Evolutionary conservation across 2,113 vertebrate species (phyloP).

Genomic region (Mesocricetus auratus): DNA sequence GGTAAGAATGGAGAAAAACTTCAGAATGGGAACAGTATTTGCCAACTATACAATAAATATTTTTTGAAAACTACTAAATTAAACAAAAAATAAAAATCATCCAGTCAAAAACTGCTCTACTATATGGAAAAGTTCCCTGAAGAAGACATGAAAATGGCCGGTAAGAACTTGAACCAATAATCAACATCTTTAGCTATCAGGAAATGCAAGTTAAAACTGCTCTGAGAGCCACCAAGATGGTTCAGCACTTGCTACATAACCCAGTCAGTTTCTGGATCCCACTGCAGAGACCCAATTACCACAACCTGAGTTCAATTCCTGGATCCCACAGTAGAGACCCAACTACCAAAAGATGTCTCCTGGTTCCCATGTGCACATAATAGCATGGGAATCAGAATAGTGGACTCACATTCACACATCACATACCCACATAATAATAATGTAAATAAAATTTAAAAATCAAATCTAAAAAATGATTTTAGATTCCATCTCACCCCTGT

Average conservation of each 20-base stretch:
- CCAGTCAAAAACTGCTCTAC: background rate
- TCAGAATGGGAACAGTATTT: background rate
- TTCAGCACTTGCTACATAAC: background rate
- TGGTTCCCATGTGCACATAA: background rate
- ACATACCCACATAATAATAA: background rate
- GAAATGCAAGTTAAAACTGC: background rate
- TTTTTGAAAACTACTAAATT: background rate
- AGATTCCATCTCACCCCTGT: background rate
- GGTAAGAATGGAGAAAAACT: background rate
- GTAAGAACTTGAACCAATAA: background rate
- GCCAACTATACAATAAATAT: background rate
- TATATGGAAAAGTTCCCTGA: background rate
- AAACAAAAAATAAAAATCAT: background rate
- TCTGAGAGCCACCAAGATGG: background rate
- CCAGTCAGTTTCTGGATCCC: background rate
- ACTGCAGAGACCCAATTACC: background rate
- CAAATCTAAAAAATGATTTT: background rate
- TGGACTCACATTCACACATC: background rate
- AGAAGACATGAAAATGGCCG: background rate
- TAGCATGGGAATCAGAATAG: too few relatives aligned
- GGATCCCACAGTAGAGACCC: too few relatives aligned
- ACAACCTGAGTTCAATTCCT: background rate
- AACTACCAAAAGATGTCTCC: background rate
- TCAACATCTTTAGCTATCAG: background rate
- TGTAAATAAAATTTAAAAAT: background rate